phyloP scores from a whole-genome alignment of 2,888 invertebrate species.

The Agriotes lineatus region DNA sequence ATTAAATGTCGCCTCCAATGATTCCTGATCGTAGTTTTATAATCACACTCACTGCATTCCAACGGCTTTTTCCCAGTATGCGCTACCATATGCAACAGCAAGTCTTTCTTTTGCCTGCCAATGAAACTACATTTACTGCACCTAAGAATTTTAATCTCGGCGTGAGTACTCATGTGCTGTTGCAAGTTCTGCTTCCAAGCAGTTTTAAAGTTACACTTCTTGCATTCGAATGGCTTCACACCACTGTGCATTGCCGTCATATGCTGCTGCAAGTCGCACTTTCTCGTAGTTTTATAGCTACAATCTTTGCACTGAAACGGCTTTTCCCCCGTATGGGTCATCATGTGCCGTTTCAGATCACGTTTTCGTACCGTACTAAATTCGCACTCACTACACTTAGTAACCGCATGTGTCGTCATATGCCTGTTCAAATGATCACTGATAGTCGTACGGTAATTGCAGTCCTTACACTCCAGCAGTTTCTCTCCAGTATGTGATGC shows the following conservation, averaged over 20 bases:
- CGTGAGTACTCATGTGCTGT: neutral
- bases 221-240: neutral
- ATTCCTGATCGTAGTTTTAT: neutral
- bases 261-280: neutral
- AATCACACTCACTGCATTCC: neutral
- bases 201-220: neutral
- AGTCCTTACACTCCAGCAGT: neutral
- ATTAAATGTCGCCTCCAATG: neutral
- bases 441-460: neutral
- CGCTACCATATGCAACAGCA: neutral
- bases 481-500: neutral
- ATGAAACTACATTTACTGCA: neutral
- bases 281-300: neutral
- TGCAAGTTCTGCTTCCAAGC: neutral
- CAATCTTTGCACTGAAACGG: slow-evolving; percentile 3
- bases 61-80: neutral
- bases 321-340: neutral
- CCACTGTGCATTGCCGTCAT: neutral
- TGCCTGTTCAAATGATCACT: neutral
- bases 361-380: neutral
- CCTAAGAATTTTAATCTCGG: neutral
- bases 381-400: neutral
- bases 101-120: neutral
- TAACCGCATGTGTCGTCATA: neutral
- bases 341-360: neutral